Evolutionary conservation across 2,113 vertebrate species (phyloP).

Genomic region (Paralichthys olivaceus): DNA sequence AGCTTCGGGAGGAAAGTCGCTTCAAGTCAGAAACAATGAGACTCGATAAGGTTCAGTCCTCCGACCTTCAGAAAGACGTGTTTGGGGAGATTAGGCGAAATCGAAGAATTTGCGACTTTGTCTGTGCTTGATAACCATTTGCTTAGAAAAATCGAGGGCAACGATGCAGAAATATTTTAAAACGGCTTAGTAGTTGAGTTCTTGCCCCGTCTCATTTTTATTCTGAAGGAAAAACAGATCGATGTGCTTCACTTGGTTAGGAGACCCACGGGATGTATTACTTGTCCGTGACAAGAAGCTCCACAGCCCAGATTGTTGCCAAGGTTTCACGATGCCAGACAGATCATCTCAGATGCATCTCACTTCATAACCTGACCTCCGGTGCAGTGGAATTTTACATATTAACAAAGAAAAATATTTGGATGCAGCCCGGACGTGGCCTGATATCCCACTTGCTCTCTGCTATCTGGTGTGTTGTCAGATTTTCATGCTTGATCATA

Average conservation of each 20-base stretch:
- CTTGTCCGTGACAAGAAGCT: conserved; percentile 42
- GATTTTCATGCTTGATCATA: conserved; percentile 36
- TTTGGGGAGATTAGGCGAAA: conserved; percentile 1
- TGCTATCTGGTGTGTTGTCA: conserved; percentile 50
- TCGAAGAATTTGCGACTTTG: conserved; percentile 10
- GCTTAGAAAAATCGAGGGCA: conserved; percentile 5
- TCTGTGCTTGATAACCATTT: conserved; percentile 26
- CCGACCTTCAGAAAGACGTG: conserved; percentile 35
- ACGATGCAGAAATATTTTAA: conserved; percentile 18
- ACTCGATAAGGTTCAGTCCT: neutral
- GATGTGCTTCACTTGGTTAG: conserved; percentile 49
- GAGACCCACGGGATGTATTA: conserved; percentile 43
- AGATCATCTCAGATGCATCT: conserved; percentile 26
- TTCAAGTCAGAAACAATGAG: neutral
- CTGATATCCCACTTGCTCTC: conserved; percentile 35
- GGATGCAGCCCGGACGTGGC: conserved; percentile 2
- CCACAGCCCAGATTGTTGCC: conserved; percentile 23
- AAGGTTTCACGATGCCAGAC: conserved; percentile 13
- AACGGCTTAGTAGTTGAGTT: conserved; percentile 22
- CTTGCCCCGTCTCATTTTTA: conserved; percentile 8
- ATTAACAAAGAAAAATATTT: conserved; percentile 49
- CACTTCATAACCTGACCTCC: conserved; percentile 44
- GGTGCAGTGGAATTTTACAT: conserved; percentile 37
- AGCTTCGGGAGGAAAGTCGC: neutral
- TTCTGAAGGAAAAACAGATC: conserved; percentile 52